A percentile compares a stretch with the other conserved stretches of the same genome.
phyloP scores from a whole-genome alignment of 64 coral and sea anemone species.

The Stylophora pistillata region DNA sequence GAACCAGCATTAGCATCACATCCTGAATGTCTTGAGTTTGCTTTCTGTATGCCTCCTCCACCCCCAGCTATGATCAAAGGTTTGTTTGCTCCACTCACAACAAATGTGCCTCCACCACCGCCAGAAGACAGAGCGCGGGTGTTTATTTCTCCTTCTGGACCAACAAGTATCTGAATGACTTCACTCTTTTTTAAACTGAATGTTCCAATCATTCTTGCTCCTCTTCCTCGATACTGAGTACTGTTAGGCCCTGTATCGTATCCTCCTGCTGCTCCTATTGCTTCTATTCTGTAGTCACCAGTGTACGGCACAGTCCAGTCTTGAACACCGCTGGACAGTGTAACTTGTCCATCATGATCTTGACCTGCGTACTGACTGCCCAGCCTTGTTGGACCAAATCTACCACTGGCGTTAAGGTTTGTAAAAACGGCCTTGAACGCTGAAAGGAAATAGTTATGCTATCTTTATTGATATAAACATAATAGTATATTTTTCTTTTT shows the following conservation, averaged over 20 bases:
- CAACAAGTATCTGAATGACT: slow-evolving; percentile 61
- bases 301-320: too few relatives aligned
- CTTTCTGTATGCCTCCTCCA: slow-evolving; percentile 43
- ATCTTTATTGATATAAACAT: too few relatives aligned
- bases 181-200: slow-evolving; percentile 14
- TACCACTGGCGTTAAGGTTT: too few relatives aligned
- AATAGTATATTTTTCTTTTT: too few relatives aligned
- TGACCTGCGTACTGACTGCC: too few relatives aligned
- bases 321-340: too few relatives aligned
- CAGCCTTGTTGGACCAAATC: too few relatives aligned
- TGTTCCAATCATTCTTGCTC: slow-evolving; percentile 19
- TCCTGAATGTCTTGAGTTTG: neutral
- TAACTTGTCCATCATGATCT: too few relatives aligned
- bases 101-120: slow-evolving; percentile 74
- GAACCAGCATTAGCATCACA: slow-evolving; percentile 21
- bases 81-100: slow-evolving; percentile 11
- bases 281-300: too few relatives aligned
- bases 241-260: neutral
- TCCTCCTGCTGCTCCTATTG: too few relatives aligned
- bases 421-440: too few relatives aligned
- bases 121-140: slow-evolving; percentile 31
- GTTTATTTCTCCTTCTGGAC: slow-evolving; percentile 68
- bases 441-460: too few relatives aligned
- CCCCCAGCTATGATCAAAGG: slow-evolving; percentile 65
- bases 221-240: slow-evolving; percentile 36